Evolutionary conservation across 2,113 vertebrate species (phyloP).

Genomic region (Pelobates fuscus): DNA sequence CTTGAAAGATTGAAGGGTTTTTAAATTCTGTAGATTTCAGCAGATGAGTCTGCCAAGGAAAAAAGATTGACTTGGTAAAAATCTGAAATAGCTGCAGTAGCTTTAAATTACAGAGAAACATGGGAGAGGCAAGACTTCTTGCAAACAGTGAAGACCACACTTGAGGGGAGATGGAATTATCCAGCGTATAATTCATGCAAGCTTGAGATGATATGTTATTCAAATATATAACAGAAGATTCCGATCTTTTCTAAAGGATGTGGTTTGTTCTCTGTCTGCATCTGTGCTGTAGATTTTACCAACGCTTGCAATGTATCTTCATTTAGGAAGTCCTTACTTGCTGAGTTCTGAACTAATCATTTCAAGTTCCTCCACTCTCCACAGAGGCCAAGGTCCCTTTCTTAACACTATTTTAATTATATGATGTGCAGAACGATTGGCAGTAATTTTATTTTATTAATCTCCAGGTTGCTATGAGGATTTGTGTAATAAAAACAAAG

Average conservation of each 20-base stretch:
- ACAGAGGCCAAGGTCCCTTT: no score
- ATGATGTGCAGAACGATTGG: no score
- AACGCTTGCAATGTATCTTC: no score
- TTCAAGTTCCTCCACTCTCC: no score
- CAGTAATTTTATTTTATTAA: no score
- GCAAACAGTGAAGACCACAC: neutral
- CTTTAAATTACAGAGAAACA: conserved; percentile 43
- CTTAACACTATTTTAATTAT: no score
- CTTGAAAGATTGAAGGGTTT: conserved; percentile 28
- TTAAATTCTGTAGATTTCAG: conserved; percentile 44
- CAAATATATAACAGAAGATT: conserved; percentile 13
- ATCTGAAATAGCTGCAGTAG: conserved; percentile 43
- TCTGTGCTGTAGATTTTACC: neutral
- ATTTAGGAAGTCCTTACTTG: neutral
- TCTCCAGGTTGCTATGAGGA: no score
- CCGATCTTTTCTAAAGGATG: conserved; percentile 13
- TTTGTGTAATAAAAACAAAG: no score
- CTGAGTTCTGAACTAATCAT: no score
- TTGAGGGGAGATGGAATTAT: conserved; percentile 13
- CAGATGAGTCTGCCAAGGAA: conserved; percentile 39
- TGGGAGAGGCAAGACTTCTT: neutral
- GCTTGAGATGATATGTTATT: conserved; percentile 38
- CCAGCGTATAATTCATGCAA: conserved; percentile 36
- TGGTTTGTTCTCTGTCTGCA: conserved; percentile 11
- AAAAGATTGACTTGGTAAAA: conserved; percentile 48